These are phyloP conservation scores for Microplitis mediator DNA, from an alignment of 1,140 invertebrate species.

Conservation along the genomic window DNA sequence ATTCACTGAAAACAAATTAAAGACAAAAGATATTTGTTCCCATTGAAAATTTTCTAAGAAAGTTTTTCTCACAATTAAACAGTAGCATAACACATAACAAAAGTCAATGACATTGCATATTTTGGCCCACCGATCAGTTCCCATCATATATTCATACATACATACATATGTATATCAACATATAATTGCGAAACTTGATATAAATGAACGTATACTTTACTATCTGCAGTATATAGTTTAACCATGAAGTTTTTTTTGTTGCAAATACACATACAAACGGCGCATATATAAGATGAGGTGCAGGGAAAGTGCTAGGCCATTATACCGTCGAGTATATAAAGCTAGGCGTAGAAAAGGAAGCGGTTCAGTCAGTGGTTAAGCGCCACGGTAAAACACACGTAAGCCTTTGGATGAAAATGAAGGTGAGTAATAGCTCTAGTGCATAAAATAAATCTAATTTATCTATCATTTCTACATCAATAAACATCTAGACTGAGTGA, in stretches of 20 bases:
- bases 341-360: conserved; percentile 54
- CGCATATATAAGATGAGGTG: conserved; percentile 49
- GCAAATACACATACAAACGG: conserved; percentile 38
- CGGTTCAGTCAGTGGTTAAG: conserved; percentile 60
- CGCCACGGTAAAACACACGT: conserved; percentile 54
- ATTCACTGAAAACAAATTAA: no score
- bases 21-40: no score
- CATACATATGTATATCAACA: no score
- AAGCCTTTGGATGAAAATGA: conserved; percentile 55
- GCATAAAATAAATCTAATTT: neutral
- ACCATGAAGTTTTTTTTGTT: conserved; percentile 21
- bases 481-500: neutral
- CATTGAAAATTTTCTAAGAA: no score
- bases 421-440: conserved; percentile 43
- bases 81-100: no score
- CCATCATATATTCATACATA: no score
- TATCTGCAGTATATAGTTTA: neutral
- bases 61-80: no score
- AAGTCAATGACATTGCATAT: no score
- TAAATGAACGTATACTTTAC: neutral
- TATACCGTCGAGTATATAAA: conserved; percentile 59
- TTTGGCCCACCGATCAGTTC: no score
- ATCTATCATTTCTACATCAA: neutral
- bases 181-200: neutral
- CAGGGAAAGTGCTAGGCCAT: conserved; percentile 59